Evolutionary conservation across 2,113 vertebrate species (phyloP).

Genomic region (Geococcyx californianus): DNA sequence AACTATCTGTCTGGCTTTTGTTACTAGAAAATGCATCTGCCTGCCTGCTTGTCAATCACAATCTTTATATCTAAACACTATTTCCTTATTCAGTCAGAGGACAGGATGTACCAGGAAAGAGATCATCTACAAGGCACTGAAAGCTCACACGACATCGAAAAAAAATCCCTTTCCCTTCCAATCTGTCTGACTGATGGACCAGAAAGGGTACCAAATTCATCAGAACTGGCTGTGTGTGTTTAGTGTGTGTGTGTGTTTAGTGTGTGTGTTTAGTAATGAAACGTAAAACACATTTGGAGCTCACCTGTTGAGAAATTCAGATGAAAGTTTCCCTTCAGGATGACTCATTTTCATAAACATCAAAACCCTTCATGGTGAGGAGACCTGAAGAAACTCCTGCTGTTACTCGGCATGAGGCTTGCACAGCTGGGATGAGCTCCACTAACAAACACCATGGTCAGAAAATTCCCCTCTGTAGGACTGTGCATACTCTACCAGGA

Average conservation of each 20-base stretch:
- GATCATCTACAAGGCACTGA: not conserved
- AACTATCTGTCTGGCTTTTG: not conserved
- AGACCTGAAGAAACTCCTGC: not conserved
- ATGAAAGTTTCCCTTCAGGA: not conserved
- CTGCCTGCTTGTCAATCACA: not conserved
- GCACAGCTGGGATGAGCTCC: not conserved
- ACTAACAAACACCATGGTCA: not conserved
- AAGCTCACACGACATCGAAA: not conserved
- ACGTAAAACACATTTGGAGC: not conserved
- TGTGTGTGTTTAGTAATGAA: not conserved
- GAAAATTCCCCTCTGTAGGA: not conserved
- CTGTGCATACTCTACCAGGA: not conserved
- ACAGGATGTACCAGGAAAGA: not conserved
- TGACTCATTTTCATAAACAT: not conserved
- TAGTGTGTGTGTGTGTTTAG: not conserved
- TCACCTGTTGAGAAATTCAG: slow-evolving; percentile 1
- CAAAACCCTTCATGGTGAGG: not conserved
- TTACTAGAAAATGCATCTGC: not conserved
- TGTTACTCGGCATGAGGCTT: not conserved
- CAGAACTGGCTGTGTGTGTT: not conserved
- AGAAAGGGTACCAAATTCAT: not conserved
- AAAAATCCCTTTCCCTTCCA: not conserved
- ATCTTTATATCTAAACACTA: not conserved
- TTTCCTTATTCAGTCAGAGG: not conserved
- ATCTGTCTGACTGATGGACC: not conserved